Conservation (phyloP, 2,888 invertebrate genomes). For the Zhengitettix transpicula region DNA sequence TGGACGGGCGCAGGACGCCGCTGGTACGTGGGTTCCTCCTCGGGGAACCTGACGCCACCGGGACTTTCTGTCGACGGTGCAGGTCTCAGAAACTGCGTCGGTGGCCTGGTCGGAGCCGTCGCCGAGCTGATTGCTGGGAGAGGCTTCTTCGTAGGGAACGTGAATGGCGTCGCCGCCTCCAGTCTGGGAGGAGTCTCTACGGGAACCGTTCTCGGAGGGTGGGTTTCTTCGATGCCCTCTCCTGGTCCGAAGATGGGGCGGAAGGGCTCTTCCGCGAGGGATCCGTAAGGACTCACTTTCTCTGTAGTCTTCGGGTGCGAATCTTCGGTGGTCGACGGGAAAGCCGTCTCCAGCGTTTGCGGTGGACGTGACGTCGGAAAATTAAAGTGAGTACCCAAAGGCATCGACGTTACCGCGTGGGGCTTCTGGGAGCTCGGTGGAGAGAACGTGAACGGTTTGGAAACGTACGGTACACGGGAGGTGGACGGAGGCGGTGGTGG, state of each 20-base stretch:
- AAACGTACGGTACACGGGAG: neutral
- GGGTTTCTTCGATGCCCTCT: constrained; percentile 3
- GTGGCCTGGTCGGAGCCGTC: neutral
- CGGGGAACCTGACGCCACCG: neutral
- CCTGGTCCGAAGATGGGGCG: constrained; percentile 16
- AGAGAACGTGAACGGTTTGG: neutral
- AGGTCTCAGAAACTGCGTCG: constrained; percentile 1
- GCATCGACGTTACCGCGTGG: constrained; percentile 6
- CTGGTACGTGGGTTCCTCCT: neutral
- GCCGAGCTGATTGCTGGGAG: neutral
- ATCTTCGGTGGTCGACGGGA: neutral
- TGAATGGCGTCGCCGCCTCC: neutral
- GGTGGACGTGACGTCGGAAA: neutral
- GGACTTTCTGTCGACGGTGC: neutral
- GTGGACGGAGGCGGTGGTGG: neutral
- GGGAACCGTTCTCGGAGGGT: neutral
- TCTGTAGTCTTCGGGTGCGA: neutral
- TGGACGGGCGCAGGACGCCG: neutral
- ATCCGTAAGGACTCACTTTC: constrained; percentile 11
- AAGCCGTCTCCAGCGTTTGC: neutral
- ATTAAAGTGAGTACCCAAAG: constrained; percentile 5
- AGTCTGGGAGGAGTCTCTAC: neutral
- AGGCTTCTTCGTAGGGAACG: neutral
- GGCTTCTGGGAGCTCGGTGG: neutral
- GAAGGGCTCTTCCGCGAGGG: constrained; percentile 15